A percentile compares a stretch with the other conserved stretches of the same genome.
These are phyloP conservation scores for Phalacrocorax aristotelis DNA, from an alignment of 2,113 vertebrate genomes.

Conservation along the genomic window DNA sequence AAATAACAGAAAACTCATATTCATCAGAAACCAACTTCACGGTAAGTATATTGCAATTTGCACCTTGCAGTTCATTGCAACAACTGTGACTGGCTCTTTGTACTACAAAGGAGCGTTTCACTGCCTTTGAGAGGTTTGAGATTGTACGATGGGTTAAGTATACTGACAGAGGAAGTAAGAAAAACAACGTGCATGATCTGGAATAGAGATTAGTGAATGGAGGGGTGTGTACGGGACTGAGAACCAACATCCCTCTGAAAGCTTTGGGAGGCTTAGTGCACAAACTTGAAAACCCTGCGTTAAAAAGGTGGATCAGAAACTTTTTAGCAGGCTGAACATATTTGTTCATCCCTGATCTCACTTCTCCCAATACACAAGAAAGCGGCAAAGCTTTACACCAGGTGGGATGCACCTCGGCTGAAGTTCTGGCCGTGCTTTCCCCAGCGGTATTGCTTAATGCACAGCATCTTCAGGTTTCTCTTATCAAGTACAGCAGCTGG, in stretches of 20 bases:
- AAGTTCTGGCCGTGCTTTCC: not conserved
- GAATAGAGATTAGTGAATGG: conserved; percentile 45
- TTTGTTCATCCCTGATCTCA: not conserved
- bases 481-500: not conserved
- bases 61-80: not conserved
- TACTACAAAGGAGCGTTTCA: not conserved
- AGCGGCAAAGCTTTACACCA: not conserved
- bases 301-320: not conserved
- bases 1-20: not conserved
- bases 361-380: not conserved
- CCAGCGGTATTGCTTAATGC: not conserved
- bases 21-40: not conserved
- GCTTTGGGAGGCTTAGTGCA: not conserved
- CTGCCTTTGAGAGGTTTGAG: not conserved
- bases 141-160: not conserved
- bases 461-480: not conserved
- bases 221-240: not conserved
- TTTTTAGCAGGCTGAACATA: not conserved
- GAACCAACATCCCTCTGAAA: not conserved
- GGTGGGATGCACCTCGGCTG: not conserved
- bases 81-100: not conserved
- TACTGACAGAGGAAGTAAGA: conserved; percentile 21
- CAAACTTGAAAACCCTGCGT: not conserved
- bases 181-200: not conserved
- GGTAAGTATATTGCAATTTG: not conserved